Conservation (phyloP, 2,888 invertebrate genomes). For the Himalopsyche tibetana region DNA sequence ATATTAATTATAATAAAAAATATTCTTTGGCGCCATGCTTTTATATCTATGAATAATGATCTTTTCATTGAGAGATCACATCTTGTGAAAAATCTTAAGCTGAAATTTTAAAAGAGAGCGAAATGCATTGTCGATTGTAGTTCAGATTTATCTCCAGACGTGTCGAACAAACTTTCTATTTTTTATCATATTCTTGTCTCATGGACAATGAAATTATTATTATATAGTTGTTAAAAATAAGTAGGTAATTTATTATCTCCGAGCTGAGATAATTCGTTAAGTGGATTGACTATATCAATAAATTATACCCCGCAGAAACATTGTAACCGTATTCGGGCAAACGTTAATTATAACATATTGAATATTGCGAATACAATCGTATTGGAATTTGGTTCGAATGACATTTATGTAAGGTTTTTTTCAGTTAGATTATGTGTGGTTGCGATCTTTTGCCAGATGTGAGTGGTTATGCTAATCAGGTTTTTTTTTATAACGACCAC, state of each 20-base stretch:
- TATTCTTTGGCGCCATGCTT: no score
- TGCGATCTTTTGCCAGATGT: neutral
- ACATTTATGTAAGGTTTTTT: conserved; percentile 6
- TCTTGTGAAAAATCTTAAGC: conserved; percentile 1
- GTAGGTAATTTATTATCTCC: conserved; percentile 18
- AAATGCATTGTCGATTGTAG: conserved; percentile 31
- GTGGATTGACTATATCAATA: conserved; percentile 21
- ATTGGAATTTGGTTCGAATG: neutral
- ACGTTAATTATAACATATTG: conserved; percentile 12
- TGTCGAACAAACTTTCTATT: conserved; percentile 21
- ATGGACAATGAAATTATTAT: conserved; percentile 30
- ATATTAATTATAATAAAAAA: no score
- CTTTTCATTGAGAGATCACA: neutral
- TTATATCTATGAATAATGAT: no score
- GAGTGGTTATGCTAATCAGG: neutral
- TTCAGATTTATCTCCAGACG: conserved; percentile 31
- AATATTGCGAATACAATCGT: conserved; percentile 3
- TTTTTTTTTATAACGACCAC: conserved; percentile 22
- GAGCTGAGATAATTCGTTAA: conserved; percentile 14
- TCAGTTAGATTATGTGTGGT: neutral
- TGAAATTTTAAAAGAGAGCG: conserved; percentile 8
- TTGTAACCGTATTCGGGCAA: conserved; percentile 1
- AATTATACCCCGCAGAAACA: conserved; percentile 16
- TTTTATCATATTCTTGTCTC: conserved; percentile 26
- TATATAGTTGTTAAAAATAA: conserved; percentile 18